Base-by-base conservation (phyloP, 2,888 invertebrate genomes). In the Deilephila porcellus region DNA sequence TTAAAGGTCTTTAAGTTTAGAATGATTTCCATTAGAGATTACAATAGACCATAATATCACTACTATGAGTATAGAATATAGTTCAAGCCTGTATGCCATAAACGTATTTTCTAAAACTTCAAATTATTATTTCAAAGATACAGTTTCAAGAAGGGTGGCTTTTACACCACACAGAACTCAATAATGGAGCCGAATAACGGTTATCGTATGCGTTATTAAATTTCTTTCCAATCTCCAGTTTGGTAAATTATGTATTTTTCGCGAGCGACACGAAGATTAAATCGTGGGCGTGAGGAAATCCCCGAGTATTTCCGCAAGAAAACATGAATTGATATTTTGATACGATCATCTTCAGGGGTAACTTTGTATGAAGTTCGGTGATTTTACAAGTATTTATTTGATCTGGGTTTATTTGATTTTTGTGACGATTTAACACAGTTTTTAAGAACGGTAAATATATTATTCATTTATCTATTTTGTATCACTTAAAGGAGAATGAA, bases 161-260 rank as follows among this genome's bases (percentile, higher is more conserved):
- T n/a, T 34, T n/a, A 59, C 59, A 73, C 59, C 19, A 62, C 53
- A 62, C 53, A 25, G 53, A 53, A 53, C 17, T 37, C 64, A 25
- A 64, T 70, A 63, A 75, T 34, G 45, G 60, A 71, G 60, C 20
- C 71, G 60, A 67, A 71, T 60, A 63, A 74, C 74, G 77, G 74
- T 77, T 78, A 80, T 80, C 81, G 74, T 76, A 73, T 77, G 74
- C 75, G 77, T 82, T 82, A 85, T 85, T 81, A 78, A 82, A 80
- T 85, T 85, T 78, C 74, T 80, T 82, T 85, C 82, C 85, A 83
- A 85, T 85, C 85, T 83, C 84, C 77, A 76, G 78, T 80, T 82
- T 75, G 76, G 74, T 73, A 74, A 77, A 80, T 82, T 80, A 83
- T 83, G 80, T 77, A 76, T 78, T 76, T 77, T 79, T 77, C 53